Conservation (phyloP, 2,888 invertebrate genomes). For the Callyntrura sp. region DNA sequence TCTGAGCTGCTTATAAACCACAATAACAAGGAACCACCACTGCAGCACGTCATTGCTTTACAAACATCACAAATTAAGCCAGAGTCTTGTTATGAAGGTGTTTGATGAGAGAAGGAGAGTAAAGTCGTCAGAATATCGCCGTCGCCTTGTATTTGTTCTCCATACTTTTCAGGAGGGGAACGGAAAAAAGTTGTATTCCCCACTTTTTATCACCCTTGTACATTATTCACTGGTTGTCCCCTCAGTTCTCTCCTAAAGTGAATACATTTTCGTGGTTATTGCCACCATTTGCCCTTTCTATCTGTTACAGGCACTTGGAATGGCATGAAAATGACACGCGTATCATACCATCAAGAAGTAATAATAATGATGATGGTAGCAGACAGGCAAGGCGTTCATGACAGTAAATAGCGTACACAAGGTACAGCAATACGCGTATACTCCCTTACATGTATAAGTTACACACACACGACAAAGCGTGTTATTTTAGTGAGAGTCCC, state of each 20-base stretch:
- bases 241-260: slow-evolving; percentile 49
- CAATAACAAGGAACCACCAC: neutral
- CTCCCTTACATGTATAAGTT: neutral
- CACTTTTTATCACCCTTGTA: neutral
- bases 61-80: neutral
- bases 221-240: neutral
- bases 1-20: neutral
- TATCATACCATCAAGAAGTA: slow-evolving; percentile 73
- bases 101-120: slow-evolving; percentile 36
- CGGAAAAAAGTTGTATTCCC: slow-evolving; percentile 2
- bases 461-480: slow-evolving; percentile 13
- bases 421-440: neutral
- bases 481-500: slow-evolving; percentile 36
- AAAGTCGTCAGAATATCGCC: slow-evolving; percentile 26
- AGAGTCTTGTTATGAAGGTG: slow-evolving; percentile 12
- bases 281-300: slow-evolving; percentile 70
- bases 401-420: neutral
- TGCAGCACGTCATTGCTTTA: neutral
- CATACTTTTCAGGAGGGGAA: slow-evolving; percentile 38
- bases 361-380: slow-evolving; percentile 63
- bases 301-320: slow-evolving; percentile 66
- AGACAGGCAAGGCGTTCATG: slow-evolving; percentile 20
- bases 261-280: slow-evolving; percentile 65
- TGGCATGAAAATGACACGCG: slow-evolving; percentile 76
- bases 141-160: slow-evolving; percentile 22